Conservation (phyloP, 2,888 invertebrate genomes). For the Shargacucullia verbasci region DNA sequence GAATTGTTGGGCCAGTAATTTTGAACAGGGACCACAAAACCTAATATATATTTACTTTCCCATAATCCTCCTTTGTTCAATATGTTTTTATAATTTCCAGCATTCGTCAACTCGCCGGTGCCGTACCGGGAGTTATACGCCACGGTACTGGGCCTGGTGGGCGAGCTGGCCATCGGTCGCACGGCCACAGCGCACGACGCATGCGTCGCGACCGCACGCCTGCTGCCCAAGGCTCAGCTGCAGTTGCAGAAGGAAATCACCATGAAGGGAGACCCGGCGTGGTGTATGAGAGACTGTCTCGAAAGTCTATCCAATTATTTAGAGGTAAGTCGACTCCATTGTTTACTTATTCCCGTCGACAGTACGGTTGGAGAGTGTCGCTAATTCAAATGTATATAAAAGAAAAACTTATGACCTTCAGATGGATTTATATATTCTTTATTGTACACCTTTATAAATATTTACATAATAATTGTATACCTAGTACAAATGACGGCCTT, state of each 20-base stretch:
- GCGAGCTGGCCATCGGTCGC: conserved; percentile 62
- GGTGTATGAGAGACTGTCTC: conserved; percentile 84
- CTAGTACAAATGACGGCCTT: too few species aligned
- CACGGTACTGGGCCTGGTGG: conserved; percentile 66
- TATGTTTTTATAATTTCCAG: conserved; percentile 54
- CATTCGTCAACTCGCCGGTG: conserved; percentile 78
- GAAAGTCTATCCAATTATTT: conserved; percentile 89
- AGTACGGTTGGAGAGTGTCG: too few species aligned
- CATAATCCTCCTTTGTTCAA: too few species aligned
- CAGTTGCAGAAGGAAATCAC: conserved; percentile 23
- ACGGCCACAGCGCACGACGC: conserved; percentile 48
- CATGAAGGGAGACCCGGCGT: conserved; percentile 66
- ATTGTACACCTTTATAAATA: too few species aligned
- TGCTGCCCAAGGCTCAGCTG: conserved; percentile 42
- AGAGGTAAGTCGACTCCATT: conserved; percentile 84
- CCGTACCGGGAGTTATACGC: conserved; percentile 81
- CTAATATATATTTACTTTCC: too few species aligned
- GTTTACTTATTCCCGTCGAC: conserved; percentile 18
- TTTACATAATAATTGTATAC: too few species aligned
- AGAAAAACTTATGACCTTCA: too few species aligned
- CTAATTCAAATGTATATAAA: too few species aligned
- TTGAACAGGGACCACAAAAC: too few species aligned
- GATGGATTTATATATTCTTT: too few species aligned
- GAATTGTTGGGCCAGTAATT: too few species aligned
- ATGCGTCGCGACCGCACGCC: conserved; percentile 35